phyloP scores from a whole-genome alignment of 2,113 vertebrate species.

The Leptosomus discolor region DNA sequence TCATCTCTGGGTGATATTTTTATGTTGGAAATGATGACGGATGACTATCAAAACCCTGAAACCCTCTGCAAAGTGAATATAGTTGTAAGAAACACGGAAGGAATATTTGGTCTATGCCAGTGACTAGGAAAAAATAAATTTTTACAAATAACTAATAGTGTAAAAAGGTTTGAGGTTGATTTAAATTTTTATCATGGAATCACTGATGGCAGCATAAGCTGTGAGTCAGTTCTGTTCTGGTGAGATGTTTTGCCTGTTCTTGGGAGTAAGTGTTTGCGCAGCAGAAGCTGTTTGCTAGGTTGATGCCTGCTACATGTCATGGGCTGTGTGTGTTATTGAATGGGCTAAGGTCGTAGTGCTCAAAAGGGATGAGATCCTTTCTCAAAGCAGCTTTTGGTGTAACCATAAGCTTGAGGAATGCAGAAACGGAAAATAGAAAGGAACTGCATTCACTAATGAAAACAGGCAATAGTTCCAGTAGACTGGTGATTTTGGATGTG shows the following conservation, averaged over 20 bases:
- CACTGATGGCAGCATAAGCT: not conserved
- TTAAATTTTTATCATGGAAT: not conserved
- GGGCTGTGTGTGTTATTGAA: not conserved
- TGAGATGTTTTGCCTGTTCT: not conserved
- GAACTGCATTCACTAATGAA: not conserved
- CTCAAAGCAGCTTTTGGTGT: not conserved
- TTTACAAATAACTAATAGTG: not conserved
- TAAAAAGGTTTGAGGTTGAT: not conserved
- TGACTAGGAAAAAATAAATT: not conserved
- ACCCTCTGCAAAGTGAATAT: not conserved
- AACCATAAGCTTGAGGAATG: not conserved
- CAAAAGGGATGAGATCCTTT: not conserved
- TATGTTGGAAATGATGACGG: not conserved
- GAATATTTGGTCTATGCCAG: not conserved
- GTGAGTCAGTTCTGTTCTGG: not conserved
- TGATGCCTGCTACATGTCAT: accelerated
- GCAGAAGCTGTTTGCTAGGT: not conserved
- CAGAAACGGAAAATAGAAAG: not conserved
- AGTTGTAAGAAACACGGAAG: not conserved
- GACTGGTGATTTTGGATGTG: not conserved
- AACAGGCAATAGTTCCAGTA: not conserved
- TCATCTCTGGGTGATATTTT: not conserved
- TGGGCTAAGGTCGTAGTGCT: not conserved
- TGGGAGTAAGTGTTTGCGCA: too few species aligned
- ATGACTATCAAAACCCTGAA: not conserved